phyloP scores from a whole-genome alignment of 2,888 invertebrate genomes.

The Lordiphosa fenestrarum region DNA sequence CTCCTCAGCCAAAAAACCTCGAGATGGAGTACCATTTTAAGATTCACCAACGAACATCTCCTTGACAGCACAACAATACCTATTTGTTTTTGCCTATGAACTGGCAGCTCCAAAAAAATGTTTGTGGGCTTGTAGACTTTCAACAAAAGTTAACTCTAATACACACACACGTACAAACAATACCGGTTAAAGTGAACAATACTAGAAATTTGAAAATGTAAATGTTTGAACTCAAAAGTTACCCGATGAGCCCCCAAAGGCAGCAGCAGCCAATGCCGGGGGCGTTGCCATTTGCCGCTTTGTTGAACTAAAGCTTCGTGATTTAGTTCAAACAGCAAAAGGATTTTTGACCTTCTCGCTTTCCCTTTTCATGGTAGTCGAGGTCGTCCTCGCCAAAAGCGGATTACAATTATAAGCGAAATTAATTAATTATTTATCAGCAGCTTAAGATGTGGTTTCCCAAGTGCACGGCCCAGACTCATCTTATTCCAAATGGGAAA shows the following conservation, averaged over 20 bases:
- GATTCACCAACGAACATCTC: too few relatives aligned
- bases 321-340: conserved; percentile 63
- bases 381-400: conserved; percentile 39
- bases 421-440: conserved; percentile 67
- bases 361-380: conserved; percentile 24
- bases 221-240: conserved; percentile 60
- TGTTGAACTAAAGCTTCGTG: conserved; percentile 68
- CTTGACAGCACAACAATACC: too few relatives aligned
- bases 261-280: conserved; percentile 33
- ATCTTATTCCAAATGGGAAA: conserved; percentile 36
- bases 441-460: conserved; percentile 55
- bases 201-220: conserved; percentile 70
- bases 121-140: conserved; percentile 1
- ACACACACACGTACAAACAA: background rate
- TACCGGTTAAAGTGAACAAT: conserved; percentile 52
- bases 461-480: too few relatives aligned
- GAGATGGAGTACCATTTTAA: too few relatives aligned
- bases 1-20: too few relatives aligned
- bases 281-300: conserved; percentile 45
- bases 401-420: conserved; percentile 62
- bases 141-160: conserved; percentile 4
- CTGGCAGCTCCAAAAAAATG: too few relatives aligned
- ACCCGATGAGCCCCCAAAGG: conserved; percentile 1
- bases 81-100: too few relatives aligned
- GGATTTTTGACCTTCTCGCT: conserved; percentile 27